Conservation (phyloP, 2,113 vertebrate genomes). For the Leucoraja erinaceus region DNA sequence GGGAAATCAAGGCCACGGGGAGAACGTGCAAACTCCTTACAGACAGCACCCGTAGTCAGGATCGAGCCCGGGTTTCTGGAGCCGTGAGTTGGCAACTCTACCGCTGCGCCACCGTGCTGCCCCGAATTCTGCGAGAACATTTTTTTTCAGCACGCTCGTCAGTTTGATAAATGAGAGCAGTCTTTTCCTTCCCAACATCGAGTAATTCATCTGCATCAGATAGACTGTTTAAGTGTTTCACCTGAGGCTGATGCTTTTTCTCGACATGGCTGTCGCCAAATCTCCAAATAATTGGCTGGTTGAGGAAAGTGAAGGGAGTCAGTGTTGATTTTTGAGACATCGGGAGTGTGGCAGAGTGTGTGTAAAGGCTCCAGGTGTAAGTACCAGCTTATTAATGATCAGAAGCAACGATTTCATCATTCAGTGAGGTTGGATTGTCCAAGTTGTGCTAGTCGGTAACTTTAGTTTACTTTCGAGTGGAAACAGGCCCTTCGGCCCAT, state of each 20-base stretch:
- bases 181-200: neutral
- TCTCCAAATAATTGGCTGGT: slow-evolving; percentile 30
- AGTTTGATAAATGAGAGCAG: neutral
- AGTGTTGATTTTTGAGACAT: neutral
- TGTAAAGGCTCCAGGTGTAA: neutral
- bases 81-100: too few species aligned
- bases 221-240: neutral
- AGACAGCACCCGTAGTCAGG: too few species aligned
- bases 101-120: too few species aligned
- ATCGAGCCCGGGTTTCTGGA: too few species aligned
- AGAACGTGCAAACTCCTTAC: too few species aligned
- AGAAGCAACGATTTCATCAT: neutral
- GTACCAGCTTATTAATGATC: neutral
- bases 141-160: neutral
- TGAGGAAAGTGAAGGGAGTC: neutral
- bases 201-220: neutral
- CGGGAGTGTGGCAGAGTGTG: neutral
- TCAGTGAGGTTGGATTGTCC: too few species aligned
- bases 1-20: too few species aligned
- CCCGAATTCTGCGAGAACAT: neutral
- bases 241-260: neutral
- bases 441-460: too few species aligned
- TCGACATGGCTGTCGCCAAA: slow-evolving; percentile 19
- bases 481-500: too few species aligned
- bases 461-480: too few species aligned